Conservation (phyloP, 2,888 invertebrate species). For the Parochlus steinenii region DNA sequence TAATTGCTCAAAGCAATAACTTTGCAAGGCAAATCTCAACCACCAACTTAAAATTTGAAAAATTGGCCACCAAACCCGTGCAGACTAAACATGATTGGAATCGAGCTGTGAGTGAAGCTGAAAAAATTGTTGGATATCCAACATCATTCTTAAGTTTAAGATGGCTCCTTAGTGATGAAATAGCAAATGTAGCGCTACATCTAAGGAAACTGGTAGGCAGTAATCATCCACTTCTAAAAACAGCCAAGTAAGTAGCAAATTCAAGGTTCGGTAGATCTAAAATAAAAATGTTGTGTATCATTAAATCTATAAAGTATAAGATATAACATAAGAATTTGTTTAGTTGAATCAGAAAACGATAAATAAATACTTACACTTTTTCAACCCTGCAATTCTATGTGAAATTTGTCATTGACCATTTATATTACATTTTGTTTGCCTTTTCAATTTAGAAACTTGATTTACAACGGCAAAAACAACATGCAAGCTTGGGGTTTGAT, state of each 20-base stretch:
- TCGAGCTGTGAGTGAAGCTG: slow-evolving; percentile 74
- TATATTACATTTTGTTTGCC: slow-evolving; percentile 1
- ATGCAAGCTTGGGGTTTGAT: slow-evolving; percentile 91
- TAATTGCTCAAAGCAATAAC: too few species aligned
- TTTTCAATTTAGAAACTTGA: slow-evolving; percentile 45
- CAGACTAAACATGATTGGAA: slow-evolving; percentile 77
- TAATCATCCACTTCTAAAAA: slow-evolving; percentile 73
- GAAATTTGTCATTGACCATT: too few species aligned
- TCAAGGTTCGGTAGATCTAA: too few species aligned
- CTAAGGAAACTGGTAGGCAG: slow-evolving; percentile 72
- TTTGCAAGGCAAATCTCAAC: too few species aligned
- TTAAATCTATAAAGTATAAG: too few species aligned
- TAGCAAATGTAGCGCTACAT: slow-evolving; percentile 73
- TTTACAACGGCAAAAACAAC: slow-evolving; percentile 83
- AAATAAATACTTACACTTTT: too few species aligned
- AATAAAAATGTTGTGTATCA: too few species aligned
- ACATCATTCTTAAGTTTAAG: slow-evolving; percentile 75
- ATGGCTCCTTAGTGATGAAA: slow-evolving; percentile 75
- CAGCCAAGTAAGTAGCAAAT: slow-evolving; percentile 79
- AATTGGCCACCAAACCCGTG: too few species aligned
- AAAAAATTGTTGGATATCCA: slow-evolving; percentile 81
- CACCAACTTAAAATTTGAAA: too few species aligned
- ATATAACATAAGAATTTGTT: too few species aligned
- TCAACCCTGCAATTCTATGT: too few species aligned
- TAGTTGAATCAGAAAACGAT: too few species aligned